Percentiles rank a stretch among this genome's conserved stretches.
Evolutionary conservation across 2,888 invertebrate genomes (phyloP).

Genomic region (Stictocephala bisonia): DNA sequence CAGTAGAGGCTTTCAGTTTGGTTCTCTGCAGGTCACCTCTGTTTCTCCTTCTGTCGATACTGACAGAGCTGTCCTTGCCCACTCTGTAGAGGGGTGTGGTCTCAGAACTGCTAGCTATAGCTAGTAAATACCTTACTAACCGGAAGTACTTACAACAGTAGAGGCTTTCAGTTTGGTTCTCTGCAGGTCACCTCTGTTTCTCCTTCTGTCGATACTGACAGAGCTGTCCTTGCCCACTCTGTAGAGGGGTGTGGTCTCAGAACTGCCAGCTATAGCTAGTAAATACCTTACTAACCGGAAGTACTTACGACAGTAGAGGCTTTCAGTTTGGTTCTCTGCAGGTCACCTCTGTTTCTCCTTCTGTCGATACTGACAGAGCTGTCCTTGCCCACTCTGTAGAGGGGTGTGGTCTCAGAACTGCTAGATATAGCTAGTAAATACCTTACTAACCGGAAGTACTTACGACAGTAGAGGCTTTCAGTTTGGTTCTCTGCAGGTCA

Average conservation of each 20-base stretch:
- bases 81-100: neutral
- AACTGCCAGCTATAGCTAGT: too few relatives aligned
- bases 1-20: slow-evolving; percentile 18
- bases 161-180: slow-evolving; percentile 15
- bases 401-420: too few relatives aligned
- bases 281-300: too few relatives aligned
- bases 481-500: slow-evolving; percentile 15
- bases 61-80: slow-evolving; percentile 2
- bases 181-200: slow-evolving; percentile 9
- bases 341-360: slow-evolving; percentile 1
- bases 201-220: neutral
- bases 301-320: slow-evolving; percentile 28
- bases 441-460: too few relatives aligned
- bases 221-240: slow-evolving; percentile 11
- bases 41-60: neutral
- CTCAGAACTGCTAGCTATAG: too few relatives aligned
- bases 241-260: too few relatives aligned
- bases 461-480: slow-evolving; percentile 19
- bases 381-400: slow-evolving; percentile 14
- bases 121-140: too few relatives aligned
- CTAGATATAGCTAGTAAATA: too few relatives aligned
- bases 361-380: neutral
- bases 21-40: slow-evolving; percentile 18
- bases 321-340: slow-evolving; percentile 12
- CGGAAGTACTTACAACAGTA: slow-evolving; percentile 29